Evolutionary conservation across 2,113 vertebrate genomes (phyloP).

Genomic region (Channa argus): DNA sequence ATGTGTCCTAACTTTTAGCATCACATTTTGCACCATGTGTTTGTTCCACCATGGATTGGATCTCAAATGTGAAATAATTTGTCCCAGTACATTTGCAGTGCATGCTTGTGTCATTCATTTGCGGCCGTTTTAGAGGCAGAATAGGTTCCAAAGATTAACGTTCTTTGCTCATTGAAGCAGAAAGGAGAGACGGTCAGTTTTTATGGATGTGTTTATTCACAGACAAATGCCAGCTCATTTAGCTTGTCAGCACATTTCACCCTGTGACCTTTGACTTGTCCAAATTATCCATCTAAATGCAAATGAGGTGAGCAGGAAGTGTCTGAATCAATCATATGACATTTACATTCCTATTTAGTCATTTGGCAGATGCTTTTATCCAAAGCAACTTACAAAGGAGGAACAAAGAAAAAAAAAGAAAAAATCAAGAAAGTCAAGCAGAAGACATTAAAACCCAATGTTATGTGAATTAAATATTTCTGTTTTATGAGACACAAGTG

Average conservation of each 20-base stretch:
- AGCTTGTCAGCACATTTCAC: conserved; percentile 41
- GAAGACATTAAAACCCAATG: too few species aligned
- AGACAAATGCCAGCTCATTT: conserved; percentile 43
- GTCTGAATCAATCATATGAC: conserved; percentile 2
- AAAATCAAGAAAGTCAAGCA: too few species aligned
- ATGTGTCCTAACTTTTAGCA: too few species aligned
- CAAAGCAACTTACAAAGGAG: too few species aligned
- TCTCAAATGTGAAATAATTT: too few species aligned
- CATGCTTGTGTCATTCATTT: not conserved
- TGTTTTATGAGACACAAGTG: too few species aligned
- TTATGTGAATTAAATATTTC: too few species aligned
- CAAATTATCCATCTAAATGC: conserved; percentile 72
- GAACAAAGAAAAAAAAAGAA: too few species aligned
- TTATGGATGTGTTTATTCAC: conserved; percentile 42
- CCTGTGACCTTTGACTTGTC: conserved; percentile 63
- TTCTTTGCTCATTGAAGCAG: conserved; percentile 30
- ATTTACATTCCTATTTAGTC: not conserved
- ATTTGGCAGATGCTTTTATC: too few species aligned
- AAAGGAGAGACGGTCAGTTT: conserved; percentile 21
- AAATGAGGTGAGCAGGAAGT: conserved; percentile 55
- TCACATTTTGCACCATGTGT: too few species aligned
- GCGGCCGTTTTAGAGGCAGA: not conserved
- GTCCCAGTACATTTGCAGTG: too few species aligned
- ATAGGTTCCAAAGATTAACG: not conserved
- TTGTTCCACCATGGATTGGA: too few species aligned